Conservation (phyloP, 2,113 vertebrate species). For the Embiotoca jacksoni region DNA sequence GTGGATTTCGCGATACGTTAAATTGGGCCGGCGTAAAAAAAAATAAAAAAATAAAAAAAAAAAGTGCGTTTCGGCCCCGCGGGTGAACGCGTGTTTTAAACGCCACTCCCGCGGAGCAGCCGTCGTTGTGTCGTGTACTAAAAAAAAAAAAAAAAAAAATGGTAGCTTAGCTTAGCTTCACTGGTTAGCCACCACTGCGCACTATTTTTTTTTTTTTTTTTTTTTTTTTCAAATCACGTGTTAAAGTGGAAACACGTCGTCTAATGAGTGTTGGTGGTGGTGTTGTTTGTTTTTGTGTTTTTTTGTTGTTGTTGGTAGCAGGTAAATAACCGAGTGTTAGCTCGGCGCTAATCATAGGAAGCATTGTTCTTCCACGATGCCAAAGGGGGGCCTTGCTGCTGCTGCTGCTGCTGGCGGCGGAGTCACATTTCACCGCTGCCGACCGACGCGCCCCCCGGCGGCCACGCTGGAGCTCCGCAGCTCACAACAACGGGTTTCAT, state of each 20-base stretch:
- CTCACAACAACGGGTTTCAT: slow-evolving; percentile 49
- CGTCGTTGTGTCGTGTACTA: slow-evolving; percentile 64
- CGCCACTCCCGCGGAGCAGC: slow-evolving; percentile 20
- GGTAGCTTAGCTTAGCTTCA: slow-evolving; percentile 70
- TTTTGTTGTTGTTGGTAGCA: fast-evolving
- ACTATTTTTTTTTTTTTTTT: neutral
- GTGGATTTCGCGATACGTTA: fast-evolving
- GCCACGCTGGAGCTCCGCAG: slow-evolving; percentile 29
- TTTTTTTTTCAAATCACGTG: fast-evolving
- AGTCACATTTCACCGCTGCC: slow-evolving; percentile 69
- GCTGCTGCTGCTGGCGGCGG: slow-evolving; percentile 53
- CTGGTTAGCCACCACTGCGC: slow-evolving; percentile 29
- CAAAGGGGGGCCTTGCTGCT: slow-evolving; percentile 56
- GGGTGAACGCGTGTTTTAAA: neutral
- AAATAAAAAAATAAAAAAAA: no score
- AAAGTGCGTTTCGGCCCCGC: neutral
- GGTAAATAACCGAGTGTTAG: neutral
- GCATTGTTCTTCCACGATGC: slow-evolving; percentile 78
- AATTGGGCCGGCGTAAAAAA: no score
- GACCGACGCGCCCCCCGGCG: slow-evolving; percentile 62
- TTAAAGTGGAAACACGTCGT: neutral
- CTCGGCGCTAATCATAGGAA: slow-evolving; percentile 37
- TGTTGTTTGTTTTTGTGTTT: no score
- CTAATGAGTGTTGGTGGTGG: fast-evolving
- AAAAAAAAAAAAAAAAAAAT: neutral